Evolutionary conservation across 2,113 vertebrate species (phyloP), one percentile per base, ranked within the genome.

Genomic region (Sminthopsis crassicaudata): DNA sequence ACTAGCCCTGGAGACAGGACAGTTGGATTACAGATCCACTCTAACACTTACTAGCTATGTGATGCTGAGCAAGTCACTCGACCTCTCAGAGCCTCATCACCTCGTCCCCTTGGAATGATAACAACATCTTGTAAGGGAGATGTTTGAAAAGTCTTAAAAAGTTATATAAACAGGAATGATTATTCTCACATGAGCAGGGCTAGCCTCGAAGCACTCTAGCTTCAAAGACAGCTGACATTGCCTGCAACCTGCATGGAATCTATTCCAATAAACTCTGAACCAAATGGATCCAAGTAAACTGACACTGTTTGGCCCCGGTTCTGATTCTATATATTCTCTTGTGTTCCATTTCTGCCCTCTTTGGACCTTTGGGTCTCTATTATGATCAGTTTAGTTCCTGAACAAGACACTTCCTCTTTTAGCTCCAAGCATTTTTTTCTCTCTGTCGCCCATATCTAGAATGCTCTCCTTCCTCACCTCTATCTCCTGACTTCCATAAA

Each of bases 31-130:
- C 52, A 96, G 91, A 2, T 46, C 89, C 48, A 54, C 30, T 53
- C 11, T 23, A 42, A 5, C 25, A 36, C 92, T 76, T 88, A 90
- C 36, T 46, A 90, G 51, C 30, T 76, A 2, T 89, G 50, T 90
- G 67, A 92, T 30, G 0, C 0, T 54, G 36, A 42, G 53, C 57
- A 91, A 94, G 30, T 94, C 89, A 60, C 42, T 94, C 57, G 92
- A 67, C 14, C 51, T 93, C 50, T 96, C 94, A 91, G 67, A 90
- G n/a, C 23, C 9, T 95, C 19, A 22, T 76, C 46, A n/a, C 48
- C 36, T 89, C 91, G 24, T 3, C 53, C 9, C 50, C 50, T 30
- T 89, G 92, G 93, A 22, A 84, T 84, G 42, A 84, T 84, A 42
- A 42, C n/a, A 26, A 14, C 19, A 51, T 46, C 57, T 92, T 92